Evolutionary conservation across 2,113 vertebrate genomes (phyloP), one percentile per base, ranked within the genome.

Genomic region (Tauraco erythrolophus): DNA sequence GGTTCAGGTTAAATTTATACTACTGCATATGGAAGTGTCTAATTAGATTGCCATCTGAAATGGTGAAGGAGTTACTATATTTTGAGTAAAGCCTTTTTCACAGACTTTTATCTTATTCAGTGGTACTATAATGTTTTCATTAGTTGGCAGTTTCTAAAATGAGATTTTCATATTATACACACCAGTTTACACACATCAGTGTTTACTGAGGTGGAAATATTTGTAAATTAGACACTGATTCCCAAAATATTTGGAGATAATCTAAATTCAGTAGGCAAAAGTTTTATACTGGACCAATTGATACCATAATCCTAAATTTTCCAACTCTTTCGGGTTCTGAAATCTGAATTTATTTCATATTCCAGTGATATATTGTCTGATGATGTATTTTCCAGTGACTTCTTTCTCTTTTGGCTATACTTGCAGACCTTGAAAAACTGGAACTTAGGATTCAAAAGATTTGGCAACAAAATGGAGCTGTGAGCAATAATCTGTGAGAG

Each of bases 1-100:
- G 90, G 92, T 97, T 83, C 64, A 81, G 96, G 95, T 98, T 97
- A 93, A 96, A 97, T 97, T 94, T 96, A 84, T 95, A 84, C 54
- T 92, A 48, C 46, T 95, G 81, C 86, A 91, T 94, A 95, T 80
- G 96, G 91, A 97, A 95, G 72, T 91, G 84, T 95, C 81, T 96
- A 91, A 97, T 96, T 96, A 96, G 80, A 89, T 61, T 95, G 76
- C 64, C 39, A 62, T 91, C 71, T 95, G 86, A 97, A 97, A 97
- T 84, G 53, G 93, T 93, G 87, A 97, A 95, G 76, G 80, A 97
- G 91, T 94, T 65, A 80, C 84, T 94, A 45, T 91, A 68, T 65
- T 92, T 89, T 71, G 45, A 92, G 45, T 56, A 65, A 92, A 92
- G 28, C 16, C 7, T 46, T 91, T 85, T 92, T 56, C 81, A 79